These are phyloP conservation scores for Brachyptera risi DNA, from an alignment of 2,888 invertebrate genomes.

Conservation along the genomic window DNA sequence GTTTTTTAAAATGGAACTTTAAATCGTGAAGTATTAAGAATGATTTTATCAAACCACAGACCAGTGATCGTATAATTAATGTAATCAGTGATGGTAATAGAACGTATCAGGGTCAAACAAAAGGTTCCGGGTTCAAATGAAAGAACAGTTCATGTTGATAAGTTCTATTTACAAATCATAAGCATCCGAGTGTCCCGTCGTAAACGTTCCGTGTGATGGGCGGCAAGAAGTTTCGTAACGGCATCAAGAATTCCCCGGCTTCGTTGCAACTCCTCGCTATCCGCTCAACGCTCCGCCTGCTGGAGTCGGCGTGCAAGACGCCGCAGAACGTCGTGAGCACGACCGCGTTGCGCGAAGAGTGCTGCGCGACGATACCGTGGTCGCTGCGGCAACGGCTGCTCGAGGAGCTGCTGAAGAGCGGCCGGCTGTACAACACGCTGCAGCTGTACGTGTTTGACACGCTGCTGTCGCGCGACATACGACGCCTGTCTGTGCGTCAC, in stretches of 20 bases:
- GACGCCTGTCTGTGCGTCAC: slow-evolving; percentile 29
- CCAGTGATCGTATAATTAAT: too few species aligned
- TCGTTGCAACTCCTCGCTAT: slow-evolving; percentile 24
- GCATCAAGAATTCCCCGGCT: too few species aligned
- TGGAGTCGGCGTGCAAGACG: slow-evolving; percentile 24
- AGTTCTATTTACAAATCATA: too few species aligned
- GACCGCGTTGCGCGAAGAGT: slow-evolving; percentile 11
- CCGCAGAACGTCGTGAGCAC: slow-evolving; percentile 4
- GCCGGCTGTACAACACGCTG: slow-evolving; percentile 30
- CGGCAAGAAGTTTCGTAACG: not conserved
- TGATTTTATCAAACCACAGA: too few species aligned
- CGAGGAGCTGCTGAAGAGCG: slow-evolving; percentile 27
- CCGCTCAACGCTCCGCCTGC: slow-evolving; percentile 22
- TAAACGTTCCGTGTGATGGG: too few species aligned
- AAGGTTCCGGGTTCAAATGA: too few species aligned
- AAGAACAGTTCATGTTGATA: too few species aligned
- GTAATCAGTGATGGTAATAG: too few species aligned
- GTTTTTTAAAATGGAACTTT: too few species aligned
- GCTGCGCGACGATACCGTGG: slow-evolving; percentile 25
- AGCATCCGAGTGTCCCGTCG: too few species aligned
- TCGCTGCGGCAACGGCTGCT: slow-evolving; percentile 30
- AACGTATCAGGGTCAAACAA: too few species aligned
- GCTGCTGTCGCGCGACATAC: slow-evolving; percentile 29
- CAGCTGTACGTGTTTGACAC: slow-evolving; percentile 30
- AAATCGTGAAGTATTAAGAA: too few species aligned